These are phyloP conservation scores for Copidosoma floridanum DNA, from an alignment of 1,140 invertebrate species.

Conservation along the genomic window DNA sequence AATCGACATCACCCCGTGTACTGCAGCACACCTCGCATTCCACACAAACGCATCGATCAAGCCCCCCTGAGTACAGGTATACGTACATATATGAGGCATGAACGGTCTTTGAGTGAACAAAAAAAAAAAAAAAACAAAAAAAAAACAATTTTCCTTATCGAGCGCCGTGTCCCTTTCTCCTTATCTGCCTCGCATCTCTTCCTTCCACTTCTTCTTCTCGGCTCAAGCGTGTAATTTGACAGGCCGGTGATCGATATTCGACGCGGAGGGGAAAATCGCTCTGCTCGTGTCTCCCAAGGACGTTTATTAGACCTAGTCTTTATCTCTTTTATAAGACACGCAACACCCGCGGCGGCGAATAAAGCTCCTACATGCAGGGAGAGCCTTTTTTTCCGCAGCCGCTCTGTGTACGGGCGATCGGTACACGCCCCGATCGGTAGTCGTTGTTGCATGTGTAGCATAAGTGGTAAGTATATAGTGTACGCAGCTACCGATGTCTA, in stretches of 20 bases:
- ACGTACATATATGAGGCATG: too few species aligned
- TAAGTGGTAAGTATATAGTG: too few species aligned
- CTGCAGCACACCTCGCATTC: too few species aligned
- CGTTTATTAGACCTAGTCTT: background rate
- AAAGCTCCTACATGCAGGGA: background rate
- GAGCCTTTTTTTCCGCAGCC: too few species aligned
- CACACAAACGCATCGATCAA: conserved; percentile 9
- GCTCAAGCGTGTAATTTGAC: conserved; percentile 13
- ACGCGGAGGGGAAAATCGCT: background rate
- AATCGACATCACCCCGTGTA: too few species aligned
- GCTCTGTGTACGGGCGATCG: background rate
- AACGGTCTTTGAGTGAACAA: too few species aligned
- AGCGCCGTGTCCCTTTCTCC: background rate
- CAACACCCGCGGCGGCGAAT: background rate
- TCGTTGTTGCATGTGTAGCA: too few species aligned
- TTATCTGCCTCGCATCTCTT: background rate
- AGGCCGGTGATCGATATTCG: conserved; percentile 18
- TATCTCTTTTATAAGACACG: too few species aligned
- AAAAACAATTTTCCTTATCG: conserved; percentile 23
- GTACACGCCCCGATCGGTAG: background rate
- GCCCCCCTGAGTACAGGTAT: too few species aligned
- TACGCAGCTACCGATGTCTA: too few species aligned
- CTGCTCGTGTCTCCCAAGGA: background rate
- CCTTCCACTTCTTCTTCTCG: conserved; percentile 1
- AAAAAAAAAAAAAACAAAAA: too few species aligned